Evolutionary conservation across 2,797 vertebrate species (phyloP).

Genomic region (Rhincodon typus): DNA sequence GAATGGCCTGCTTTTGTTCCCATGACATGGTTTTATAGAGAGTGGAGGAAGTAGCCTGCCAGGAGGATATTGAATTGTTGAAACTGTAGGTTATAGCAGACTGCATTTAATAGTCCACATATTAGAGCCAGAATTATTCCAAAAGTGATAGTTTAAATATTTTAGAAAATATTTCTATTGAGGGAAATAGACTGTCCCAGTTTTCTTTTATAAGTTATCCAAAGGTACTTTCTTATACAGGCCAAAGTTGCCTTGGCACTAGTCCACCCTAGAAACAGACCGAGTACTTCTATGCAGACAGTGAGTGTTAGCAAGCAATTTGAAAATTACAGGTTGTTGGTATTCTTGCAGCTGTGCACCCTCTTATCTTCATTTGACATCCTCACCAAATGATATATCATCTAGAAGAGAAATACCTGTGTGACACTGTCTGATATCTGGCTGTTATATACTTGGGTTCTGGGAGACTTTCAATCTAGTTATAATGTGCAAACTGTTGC

Average conservation of each 20-base stretch:
- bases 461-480: background rate
- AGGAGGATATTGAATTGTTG: background rate
- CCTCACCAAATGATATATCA: background rate
- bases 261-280: background rate
- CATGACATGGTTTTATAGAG: background rate
- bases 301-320: background rate
- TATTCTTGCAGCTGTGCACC: background rate
- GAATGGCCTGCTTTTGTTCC: too few relatives aligned
- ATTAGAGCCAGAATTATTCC: background rate
- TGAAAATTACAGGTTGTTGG: background rate
- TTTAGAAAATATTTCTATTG: background rate
- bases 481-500: background rate
- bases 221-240: background rate
- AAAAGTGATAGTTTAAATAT: background rate
- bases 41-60: background rate
- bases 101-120: background rate
- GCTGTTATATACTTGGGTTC: background rate
- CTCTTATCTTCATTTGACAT: background rate
- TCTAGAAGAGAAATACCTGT: background rate
- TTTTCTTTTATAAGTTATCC: background rate
- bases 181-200: background rate
- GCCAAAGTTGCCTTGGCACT: background rate
- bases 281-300: background rate
- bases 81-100: background rate
- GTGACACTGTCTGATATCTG: background rate